These are phyloP conservation scores for Trypoxylon attenuatum DNA, from an alignment of 2,888 invertebrate species.

Conservation along the genomic window DNA sequence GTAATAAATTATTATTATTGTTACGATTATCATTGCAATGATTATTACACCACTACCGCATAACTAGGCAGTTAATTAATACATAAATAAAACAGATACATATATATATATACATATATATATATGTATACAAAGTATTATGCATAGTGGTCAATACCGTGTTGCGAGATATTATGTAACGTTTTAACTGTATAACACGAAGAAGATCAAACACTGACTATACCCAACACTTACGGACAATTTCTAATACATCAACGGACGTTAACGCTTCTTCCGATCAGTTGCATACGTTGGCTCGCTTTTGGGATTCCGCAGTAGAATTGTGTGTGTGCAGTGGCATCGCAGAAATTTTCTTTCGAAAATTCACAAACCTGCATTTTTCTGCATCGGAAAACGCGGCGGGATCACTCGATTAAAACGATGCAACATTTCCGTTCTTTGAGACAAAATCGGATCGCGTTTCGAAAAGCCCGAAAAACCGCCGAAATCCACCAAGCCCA, in stretches of 20 bases:
- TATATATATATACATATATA: conserved; percentile 18
- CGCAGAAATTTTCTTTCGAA: no score
- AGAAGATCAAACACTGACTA: conserved; percentile 21
- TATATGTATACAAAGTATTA: conserved; percentile 44
- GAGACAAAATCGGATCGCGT: no score
- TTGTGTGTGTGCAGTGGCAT: no score
- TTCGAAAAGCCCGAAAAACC: no score
- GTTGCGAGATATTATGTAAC: conserved; percentile 46
- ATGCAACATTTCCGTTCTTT: no score
- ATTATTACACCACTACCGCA: conserved; percentile 60
- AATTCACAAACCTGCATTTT: no score
- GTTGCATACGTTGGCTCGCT: conserved; percentile 11
- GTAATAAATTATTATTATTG: conserved; percentile 67
- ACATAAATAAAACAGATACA: conserved; percentile 28
- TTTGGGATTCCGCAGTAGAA: background rate
- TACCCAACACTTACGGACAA: conserved; percentile 30
- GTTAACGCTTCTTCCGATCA: conserved; percentile 19
- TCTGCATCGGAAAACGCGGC: no score
- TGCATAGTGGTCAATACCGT: conserved; percentile 50
- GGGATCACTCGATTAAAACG: no score
- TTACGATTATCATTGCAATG: conserved; percentile 64
- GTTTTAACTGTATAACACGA: conserved; percentile 35
- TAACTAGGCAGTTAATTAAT: conserved; percentile 47
- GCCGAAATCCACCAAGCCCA: no score
- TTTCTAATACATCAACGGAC: conserved; percentile 8